Conservation (phyloP, 2,888 invertebrate genomes). For the Nomada lathburiana region DNA sequence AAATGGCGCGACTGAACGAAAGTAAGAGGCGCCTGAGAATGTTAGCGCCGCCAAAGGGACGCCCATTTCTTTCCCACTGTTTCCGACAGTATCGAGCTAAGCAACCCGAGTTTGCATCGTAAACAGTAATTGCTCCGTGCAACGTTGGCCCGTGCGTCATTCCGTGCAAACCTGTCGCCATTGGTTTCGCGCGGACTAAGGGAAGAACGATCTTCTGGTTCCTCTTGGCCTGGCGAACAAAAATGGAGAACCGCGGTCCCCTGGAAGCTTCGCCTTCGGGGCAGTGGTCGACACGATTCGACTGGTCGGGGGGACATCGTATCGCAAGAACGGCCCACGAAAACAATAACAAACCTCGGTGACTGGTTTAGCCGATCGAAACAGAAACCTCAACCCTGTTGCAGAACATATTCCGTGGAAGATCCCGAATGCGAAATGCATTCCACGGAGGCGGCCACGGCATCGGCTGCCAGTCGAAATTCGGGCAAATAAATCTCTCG, state of each 20-base stretch:
- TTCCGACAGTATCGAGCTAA: slow-evolving; percentile 51
- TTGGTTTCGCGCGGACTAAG: slow-evolving; percentile 46
- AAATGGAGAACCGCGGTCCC: not conserved
- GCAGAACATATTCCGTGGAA: slow-evolving; percentile 77
- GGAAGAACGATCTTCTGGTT: slow-evolving; percentile 37
- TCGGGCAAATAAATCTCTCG: slow-evolving; percentile 83
- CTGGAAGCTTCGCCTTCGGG: slow-evolving; percentile 12
- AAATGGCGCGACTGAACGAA: slow-evolving; percentile 2
- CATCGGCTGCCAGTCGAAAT: slow-evolving; percentile 77
- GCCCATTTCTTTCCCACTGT: too few species aligned
- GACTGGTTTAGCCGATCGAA: slow-evolving; percentile 71
- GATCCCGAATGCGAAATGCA: slow-evolving; percentile 83
- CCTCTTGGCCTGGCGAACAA: not conserved
- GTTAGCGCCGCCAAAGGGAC: too few species aligned
- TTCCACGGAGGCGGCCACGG: slow-evolving; percentile 78
- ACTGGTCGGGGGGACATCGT: not conserved
- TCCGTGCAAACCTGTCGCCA: slow-evolving; percentile 37
- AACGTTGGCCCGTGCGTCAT: slow-evolving; percentile 43
- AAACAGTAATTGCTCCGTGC: slow-evolving; percentile 50
- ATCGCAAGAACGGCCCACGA: slow-evolving; percentile 54
- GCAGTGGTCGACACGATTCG: slow-evolving; percentile 40
- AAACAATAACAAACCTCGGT: slow-evolving; percentile 77
- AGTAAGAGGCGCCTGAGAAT: not conserved
- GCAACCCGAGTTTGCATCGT: slow-evolving; percentile 10
- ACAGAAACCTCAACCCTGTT: slow-evolving; percentile 13